Percentiles rank a stretch among this genome's conserved stretches.
phyloP scores from a whole-genome alignment of 2,113 vertebrate genomes.

The Xyliphius kryptos region DNA sequence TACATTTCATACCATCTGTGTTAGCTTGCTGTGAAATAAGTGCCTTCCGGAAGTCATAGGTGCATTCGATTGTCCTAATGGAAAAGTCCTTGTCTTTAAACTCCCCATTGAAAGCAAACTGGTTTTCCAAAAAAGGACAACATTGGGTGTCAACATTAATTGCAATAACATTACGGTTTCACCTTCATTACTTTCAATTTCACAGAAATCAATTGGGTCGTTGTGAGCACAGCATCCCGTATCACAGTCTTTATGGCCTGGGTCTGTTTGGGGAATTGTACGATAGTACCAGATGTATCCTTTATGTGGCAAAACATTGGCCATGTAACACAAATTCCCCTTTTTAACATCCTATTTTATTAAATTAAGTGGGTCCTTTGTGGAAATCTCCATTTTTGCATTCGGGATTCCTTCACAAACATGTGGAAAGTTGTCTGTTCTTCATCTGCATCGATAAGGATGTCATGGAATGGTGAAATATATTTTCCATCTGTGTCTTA shows the following conservation, averaged over 20 bases:
- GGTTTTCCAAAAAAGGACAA: constrained; percentile 82
- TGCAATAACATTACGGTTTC: constrained; percentile 95
- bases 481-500: constrained; percentile 79
- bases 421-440: constrained; percentile 85
- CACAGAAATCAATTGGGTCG: too few species aligned
- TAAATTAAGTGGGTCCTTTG: constrained; percentile 90
- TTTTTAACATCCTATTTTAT: constrained; percentile 98
- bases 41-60: neutral
- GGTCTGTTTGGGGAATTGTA: constrained; percentile 95
- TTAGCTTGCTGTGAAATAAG: neutral
- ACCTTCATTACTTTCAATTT: constrained; percentile 79
- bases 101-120: constrained; percentile 86
- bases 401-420: constrained; percentile 93
- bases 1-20: too few species aligned
- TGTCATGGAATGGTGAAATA: constrained; percentile 94
- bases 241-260: constrained; percentile 79
- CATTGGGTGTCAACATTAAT: constrained; percentile 79
- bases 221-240: constrained; percentile 88
- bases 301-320: constrained; percentile 93
- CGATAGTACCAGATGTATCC: constrained; percentile 99
- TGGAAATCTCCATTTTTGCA: constrained; percentile 98
- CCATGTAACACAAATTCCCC: constrained; percentile 85
- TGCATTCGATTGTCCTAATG: neutral
- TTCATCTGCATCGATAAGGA: constrained; percentile 77
- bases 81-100: constrained; percentile 85